Percentiles rank a stretch among this genome's conserved stretches.
Evolutionary conservation across 2,888 invertebrate species (phyloP).

Genomic region (Melangyna quadrimaculata): DNA sequence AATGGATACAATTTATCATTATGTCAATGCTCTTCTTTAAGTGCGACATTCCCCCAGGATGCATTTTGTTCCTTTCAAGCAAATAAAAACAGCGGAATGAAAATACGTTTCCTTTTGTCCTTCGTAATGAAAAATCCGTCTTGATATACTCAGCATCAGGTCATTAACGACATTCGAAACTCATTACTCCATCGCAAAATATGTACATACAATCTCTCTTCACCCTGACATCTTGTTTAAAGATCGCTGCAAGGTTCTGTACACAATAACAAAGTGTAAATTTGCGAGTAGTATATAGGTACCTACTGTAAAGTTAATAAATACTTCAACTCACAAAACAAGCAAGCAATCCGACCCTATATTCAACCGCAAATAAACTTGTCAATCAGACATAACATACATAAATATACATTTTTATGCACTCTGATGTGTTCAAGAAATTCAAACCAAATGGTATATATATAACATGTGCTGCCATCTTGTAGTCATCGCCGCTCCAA

Average conservation of each 20-base stretch:
- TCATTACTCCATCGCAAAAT: constrained; percentile 10
- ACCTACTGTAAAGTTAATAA: constrained; percentile 26
- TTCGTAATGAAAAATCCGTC: not conserved
- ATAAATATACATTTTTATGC: not conserved
- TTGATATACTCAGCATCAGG: not conserved
- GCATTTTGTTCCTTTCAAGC: not conserved
- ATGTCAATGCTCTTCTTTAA: not conserved
- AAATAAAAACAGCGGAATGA: not conserved
- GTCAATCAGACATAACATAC: constrained; percentile 40
- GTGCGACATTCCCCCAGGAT: not conserved
- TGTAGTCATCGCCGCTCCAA: constrained; percentile 7
- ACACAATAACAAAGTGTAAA: not conserved
- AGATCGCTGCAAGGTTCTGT: not conserved
- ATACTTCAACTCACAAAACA: constrained; percentile 15
- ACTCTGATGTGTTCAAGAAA: not conserved
- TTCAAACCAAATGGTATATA: not conserved
- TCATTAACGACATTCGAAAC: constrained; percentile 20
- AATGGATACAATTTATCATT: not conserved
- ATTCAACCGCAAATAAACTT: constrained; percentile 58
- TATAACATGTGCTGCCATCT: constrained; percentile 21
- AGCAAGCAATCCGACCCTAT: constrained; percentile 23
- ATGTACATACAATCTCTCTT: constrained; percentile 6
- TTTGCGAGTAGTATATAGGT: not conserved
- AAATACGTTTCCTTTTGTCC: constrained; percentile 3
- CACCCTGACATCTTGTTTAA: constrained; percentile 4